Base-by-base conservation (phyloP, 2,888 invertebrate species). In the Polietes domitor region DNA sequence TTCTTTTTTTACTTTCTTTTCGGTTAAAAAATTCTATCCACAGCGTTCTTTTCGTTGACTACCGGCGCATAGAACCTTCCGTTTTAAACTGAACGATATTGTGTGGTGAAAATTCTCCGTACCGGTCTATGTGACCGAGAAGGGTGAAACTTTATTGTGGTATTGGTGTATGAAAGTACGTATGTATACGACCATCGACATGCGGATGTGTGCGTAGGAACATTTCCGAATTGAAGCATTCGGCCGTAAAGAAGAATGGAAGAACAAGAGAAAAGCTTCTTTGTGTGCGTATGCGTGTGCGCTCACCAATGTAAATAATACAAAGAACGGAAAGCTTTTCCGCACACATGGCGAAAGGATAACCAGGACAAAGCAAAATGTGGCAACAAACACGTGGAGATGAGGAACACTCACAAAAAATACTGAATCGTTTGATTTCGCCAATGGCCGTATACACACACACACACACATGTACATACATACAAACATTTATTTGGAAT, bases 21-120 rank as follows among this genome's bases (percentile, higher is more conserved):
- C 43, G 37, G 21, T 61, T 77, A 19, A 53, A 47, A 17, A 65
- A 12, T 75, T n/a, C 55, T 53, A 55, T 50, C 47, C 74, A 73
- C 77, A 71, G 77, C 74, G 82, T 82, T 80, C 73, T 43, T 65
- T 53, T 79, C 50, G 65, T 65, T 71, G 77, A 89, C 91, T 90
- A 91, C 92, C 91, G 91, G 89, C 87, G 89, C 87, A 89, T 89
- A 89, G 90, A 90, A 92, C 90, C 91, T 91, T 89, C 90, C 89
- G 90, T 89, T 90, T 88, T 89, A 91, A 90, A 92, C 91, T 92
- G 90, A 91, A 88, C 86, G 80, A 84, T 83, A 61, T 73, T 79
- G 68, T 76, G 72, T 75, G 78, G 53, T 76, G 75, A 79, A 87
- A 87, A 85, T 77, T 80, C 80, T 80, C 85, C 83, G 73, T 86